Conservation (phyloP, 2,888 invertebrate species). For the Aspidiotus rigidus region DNA sequence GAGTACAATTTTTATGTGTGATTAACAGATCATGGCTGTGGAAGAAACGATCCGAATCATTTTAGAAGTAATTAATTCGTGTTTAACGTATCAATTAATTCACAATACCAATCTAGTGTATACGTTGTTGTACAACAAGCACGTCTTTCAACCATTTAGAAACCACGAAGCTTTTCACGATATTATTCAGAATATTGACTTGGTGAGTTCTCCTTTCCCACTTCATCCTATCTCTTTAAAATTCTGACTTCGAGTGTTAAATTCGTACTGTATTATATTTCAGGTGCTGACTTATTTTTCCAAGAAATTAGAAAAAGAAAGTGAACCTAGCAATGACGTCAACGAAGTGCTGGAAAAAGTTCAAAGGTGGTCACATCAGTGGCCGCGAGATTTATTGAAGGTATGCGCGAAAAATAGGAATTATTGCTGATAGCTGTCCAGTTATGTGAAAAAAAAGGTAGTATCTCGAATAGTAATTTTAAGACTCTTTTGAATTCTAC, state of each 20-base stretch:
- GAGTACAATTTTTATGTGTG: not conserved
- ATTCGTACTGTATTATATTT: slow-evolving; percentile 1
- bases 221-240: not conserved
- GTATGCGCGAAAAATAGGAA: slow-evolving; percentile 55
- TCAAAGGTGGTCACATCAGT: slow-evolving; percentile 81
- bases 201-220: slow-evolving; percentile 50
- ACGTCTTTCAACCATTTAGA: slow-evolving; percentile 77
- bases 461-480: not conserved
- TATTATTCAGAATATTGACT: slow-evolving; percentile 88
- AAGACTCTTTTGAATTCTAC: slow-evolving; percentile 39
- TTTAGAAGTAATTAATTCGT: slow-evolving; percentile 93
- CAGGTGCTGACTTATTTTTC: slow-evolving; percentile 63
- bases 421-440: not conserved
- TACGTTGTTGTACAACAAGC: slow-evolving; percentile 84
- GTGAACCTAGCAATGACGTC: slow-evolving; percentile 61
- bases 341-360: slow-evolving; percentile 78
- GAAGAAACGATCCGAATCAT: slow-evolving; percentile 96
- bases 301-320: slow-evolving; percentile 51
- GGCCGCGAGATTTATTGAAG: slow-evolving; percentile 87
- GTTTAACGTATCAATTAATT: slow-evolving; percentile 74
- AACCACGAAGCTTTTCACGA: slow-evolving; percentile 84
- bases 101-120: slow-evolving; percentile 90
- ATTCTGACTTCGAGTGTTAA: not conserved
- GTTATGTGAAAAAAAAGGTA: too few species aligned
- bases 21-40: slow-evolving; percentile 72